These are phyloP conservation scores for Lymantria dispar DNA, from an alignment of 2,888 invertebrate genomes.

Conservation along the genomic window DNA sequence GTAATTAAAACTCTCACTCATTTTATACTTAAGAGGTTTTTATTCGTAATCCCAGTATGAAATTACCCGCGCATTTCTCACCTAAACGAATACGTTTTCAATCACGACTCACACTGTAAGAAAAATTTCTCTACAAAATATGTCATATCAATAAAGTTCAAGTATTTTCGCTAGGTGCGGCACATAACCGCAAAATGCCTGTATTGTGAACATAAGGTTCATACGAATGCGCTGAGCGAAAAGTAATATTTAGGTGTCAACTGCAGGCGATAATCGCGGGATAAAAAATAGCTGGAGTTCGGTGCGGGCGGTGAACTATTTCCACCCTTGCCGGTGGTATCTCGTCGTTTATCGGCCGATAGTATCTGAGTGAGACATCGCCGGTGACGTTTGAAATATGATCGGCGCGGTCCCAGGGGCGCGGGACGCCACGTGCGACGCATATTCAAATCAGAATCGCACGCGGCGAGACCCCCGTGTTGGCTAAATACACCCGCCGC, in stretches of 20 bases:
- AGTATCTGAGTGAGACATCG: slow-evolving; percentile 83
- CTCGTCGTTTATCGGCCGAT: slow-evolving; percentile 78
- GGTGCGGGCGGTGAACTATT: slow-evolving; percentile 59
- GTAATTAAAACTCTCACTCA: not conserved
- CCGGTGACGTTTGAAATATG: slow-evolving; percentile 82
- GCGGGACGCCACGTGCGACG: slow-evolving; percentile 76
- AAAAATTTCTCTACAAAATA: slow-evolving; percentile 52
- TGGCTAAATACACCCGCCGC: slow-evolving; percentile 82
- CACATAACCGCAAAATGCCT: slow-evolving; percentile 64
- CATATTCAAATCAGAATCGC: slow-evolving; percentile 81
- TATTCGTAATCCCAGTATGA: slow-evolving; percentile 17
- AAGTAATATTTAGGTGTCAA: slow-evolving; percentile 82
- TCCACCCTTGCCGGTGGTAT: slow-evolving; percentile 71
- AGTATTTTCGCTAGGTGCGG: slow-evolving; percentile 52
- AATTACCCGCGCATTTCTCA: slow-evolving; percentile 14
- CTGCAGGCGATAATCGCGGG: slow-evolving; percentile 78
- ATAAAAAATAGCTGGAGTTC: slow-evolving; percentile 72
- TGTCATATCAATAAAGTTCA: slow-evolving; percentile 67
- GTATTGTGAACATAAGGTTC: slow-evolving; percentile 45
- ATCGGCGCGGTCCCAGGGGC: slow-evolving; percentile 75
- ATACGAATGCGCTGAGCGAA: slow-evolving; percentile 52
- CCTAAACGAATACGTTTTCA: slow-evolving; percentile 20
- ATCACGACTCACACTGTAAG: slow-evolving; percentile 39
- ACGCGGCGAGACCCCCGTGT: slow-evolving; percentile 80
- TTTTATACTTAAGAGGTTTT: slow-evolving; percentile 10